These are phyloP conservation scores for Periophthalmus modestus DNA, from an alignment of 2,113 vertebrate species.

Conservation along the genomic window DNA sequence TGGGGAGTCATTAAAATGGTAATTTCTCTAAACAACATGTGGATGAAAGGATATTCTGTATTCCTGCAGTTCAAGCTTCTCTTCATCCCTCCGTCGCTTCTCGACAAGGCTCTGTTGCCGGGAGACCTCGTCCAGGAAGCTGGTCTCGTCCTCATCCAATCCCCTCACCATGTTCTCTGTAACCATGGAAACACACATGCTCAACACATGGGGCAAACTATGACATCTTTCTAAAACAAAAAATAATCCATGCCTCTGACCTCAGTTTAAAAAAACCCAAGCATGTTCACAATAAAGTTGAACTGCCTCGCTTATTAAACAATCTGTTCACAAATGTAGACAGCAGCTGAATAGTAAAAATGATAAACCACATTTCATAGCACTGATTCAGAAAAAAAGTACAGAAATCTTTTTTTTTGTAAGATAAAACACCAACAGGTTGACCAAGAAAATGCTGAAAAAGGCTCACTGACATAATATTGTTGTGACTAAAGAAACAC, in stretches of 20 bases:
- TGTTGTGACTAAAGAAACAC: not conserved
- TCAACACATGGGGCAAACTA: constrained; percentile 42
- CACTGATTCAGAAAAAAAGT: not conserved
- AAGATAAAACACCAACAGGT: not conserved
- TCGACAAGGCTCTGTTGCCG: constrained; percentile 92
- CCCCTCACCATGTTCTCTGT: constrained; percentile 99
- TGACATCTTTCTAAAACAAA: constrained; percentile 16
- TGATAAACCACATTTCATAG: not conserved
- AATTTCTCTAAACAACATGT: not conserved
- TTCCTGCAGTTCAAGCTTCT: constrained; percentile 88
- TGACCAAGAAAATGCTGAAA: not conserved
- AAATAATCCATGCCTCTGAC: constrained; percentile 21
- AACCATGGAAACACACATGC: constrained; percentile 63
- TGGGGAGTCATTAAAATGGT: not conserved
- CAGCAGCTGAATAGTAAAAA: not conserved
- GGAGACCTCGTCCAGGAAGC: constrained; percentile 97
- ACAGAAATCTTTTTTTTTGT: not conserved
- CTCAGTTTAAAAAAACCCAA: not conserved
- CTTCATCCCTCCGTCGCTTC: constrained; percentile 94
- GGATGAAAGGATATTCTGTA: constrained; percentile 95
- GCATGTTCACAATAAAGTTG: not conserved
- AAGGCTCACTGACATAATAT: not conserved
- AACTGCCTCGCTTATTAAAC: not conserved
- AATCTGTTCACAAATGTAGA: not conserved
- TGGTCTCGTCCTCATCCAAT: constrained; percentile 92